Evolutionary conservation across 2,888 invertebrate genomes (phyloP).

Genomic region (Limnephilus rhombicus): DNA sequence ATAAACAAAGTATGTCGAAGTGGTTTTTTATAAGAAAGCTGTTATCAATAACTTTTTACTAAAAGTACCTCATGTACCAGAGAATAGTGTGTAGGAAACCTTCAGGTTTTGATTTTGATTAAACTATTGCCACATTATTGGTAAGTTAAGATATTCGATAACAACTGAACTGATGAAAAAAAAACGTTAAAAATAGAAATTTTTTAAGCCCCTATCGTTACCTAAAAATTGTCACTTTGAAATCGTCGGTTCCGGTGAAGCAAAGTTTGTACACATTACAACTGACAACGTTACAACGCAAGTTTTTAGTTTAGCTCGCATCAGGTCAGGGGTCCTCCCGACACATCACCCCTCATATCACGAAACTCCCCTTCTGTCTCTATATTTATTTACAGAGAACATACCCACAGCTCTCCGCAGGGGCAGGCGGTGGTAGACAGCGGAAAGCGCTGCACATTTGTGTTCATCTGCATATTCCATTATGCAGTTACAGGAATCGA

Average conservation of each 20-base stretch:
- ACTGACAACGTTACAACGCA: neutral
- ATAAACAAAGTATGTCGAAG: too few species aligned
- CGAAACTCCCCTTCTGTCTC: constrained; percentile 5
- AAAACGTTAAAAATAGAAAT: too few species aligned
- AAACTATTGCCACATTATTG: too few species aligned
- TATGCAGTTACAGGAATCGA: constrained; percentile 24
- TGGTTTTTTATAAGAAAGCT: too few species aligned
- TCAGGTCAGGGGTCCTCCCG: constrained; percentile 1
- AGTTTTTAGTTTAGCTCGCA: constrained; percentile 1
- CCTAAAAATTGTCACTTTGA: neutral
- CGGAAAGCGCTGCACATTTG: constrained; percentile 24
- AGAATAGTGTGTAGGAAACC: too few species aligned
- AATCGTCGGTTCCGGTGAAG: neutral
- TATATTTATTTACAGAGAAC: constrained; percentile 37
- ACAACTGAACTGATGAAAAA: too few species aligned
- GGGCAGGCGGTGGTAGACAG: neutral
- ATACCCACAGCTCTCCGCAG: neutral
- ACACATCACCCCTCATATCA: constrained; percentile 25
- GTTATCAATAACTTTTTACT: too few species aligned
- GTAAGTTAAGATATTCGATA: too few species aligned
- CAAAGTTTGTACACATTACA: neutral
- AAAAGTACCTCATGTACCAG: too few species aligned
- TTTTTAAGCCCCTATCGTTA: too few species aligned
- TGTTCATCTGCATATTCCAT: constrained; percentile 45
- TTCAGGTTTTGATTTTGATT: too few species aligned